A percentile compares a stretch with the other conserved stretches of the same genome.
phyloP scores from a whole-genome alignment of 2,888 invertebrate genomes.

The Apodemia hepburni region DNA sequence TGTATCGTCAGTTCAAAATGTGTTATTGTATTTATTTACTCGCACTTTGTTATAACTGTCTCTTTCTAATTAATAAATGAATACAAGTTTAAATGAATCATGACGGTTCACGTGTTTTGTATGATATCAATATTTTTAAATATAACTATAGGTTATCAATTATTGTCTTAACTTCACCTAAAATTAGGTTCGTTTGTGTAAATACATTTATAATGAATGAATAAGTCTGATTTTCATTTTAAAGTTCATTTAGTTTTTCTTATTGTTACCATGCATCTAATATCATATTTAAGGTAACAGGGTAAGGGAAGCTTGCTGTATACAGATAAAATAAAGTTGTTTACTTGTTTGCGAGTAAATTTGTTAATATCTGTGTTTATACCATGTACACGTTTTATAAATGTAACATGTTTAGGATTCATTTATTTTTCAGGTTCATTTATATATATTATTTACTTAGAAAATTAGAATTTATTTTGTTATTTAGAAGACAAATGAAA shows the following conservation, averaged over 20 bases:
- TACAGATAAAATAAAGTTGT: not conserved
- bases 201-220: not conserved
- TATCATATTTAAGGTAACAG: too few species aligned
- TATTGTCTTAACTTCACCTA: not conserved
- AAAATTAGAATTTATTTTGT: not conserved
- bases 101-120: not conserved
- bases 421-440: slow-evolving; percentile 7
- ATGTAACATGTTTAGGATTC: not conserved
- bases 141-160: not conserved
- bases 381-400: not conserved
- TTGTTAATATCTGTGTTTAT: not conserved
- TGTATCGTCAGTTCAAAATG: too few species aligned
- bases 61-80: not conserved
- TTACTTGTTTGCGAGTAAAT: not conserved
- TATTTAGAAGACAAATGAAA: not conserved
- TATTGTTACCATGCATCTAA: not conserved
- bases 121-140: not conserved
- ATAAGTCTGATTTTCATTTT: not conserved
- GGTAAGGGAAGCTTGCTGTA: not conserved
- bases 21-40: too few species aligned
- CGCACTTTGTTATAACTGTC: too few species aligned
- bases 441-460: not conserved
- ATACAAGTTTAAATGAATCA: not conserved
- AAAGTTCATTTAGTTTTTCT: not conserved
- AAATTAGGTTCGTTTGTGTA: not conserved